phyloP scores from a whole-genome alignment of 2,113 vertebrate species.

The Sula dactylatra region DNA sequence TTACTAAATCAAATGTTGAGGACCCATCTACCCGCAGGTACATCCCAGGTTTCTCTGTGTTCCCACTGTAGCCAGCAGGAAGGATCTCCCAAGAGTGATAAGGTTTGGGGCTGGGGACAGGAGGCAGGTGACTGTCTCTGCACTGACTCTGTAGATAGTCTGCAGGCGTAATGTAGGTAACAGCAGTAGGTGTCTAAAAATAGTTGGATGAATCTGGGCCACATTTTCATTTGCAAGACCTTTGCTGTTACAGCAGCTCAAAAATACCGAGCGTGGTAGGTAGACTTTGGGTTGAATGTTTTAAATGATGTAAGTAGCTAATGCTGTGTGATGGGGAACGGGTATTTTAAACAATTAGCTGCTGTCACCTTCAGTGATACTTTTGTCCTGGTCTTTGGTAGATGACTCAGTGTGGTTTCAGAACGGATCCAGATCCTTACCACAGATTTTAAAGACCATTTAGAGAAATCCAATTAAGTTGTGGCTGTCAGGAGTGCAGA shows the following conservation, averaged over 20 bases:
- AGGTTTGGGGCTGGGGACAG: neutral
- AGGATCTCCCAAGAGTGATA: neutral
- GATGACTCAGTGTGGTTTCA: neutral
- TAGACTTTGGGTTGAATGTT: neutral
- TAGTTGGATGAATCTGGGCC: constrained; percentile 5
- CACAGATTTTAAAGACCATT: neutral
- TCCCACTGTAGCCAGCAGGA: neutral
- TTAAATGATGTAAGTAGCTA: neutral
- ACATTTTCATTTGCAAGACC: neutral
- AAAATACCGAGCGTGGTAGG: neutral
- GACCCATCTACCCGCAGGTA: neutral
- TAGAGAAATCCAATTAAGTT: neutral
- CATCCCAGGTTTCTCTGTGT: neutral
- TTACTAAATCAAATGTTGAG: neutral
- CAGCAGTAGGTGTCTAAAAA: constrained; percentile 21
- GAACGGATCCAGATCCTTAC: neutral
- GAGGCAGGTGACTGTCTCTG: neutral
- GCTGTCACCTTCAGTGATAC: neutral
- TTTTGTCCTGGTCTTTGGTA: neutral
- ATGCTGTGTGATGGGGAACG: neutral
- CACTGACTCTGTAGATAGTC: neutral
- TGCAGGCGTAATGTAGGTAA: neutral
- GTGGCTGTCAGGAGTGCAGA: neutral
- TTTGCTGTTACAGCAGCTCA: neutral
- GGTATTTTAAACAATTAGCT: neutral